Percentiles rank a stretch among this genome's conserved stretches.
phyloP scores from a whole-genome alignment of 2,888 invertebrate genomes.

The Phortica magna region DNA sequence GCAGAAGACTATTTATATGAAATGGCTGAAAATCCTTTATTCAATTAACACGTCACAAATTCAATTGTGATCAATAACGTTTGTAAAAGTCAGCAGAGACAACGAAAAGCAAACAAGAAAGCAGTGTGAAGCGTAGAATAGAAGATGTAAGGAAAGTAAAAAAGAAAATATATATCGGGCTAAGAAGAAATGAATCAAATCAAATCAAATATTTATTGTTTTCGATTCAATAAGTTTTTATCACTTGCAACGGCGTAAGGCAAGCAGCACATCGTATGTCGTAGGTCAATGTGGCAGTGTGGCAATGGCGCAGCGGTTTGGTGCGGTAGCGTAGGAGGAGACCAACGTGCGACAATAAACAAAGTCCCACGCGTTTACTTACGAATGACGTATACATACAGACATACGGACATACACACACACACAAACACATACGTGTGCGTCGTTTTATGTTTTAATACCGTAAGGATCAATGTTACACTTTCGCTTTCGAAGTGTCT shows the following conservation, averaged over 20 bases:
- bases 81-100: conserved; percentile 30
- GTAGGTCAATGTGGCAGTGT: background rate
- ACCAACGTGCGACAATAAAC: conserved; percentile 49
- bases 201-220: conserved; percentile 71
- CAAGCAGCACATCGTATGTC: background rate
- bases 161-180: conserved; percentile 4
- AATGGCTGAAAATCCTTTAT: conserved; percentile 38
- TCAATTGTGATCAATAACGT: conserved; percentile 62
- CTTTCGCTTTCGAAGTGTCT: conserved; percentile 15
- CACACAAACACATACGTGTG: too few relatives aligned
- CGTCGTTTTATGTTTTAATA: conserved; percentile 16
- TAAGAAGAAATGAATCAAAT: conserved; percentile 57
- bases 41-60: conserved; percentile 62
- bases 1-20: background rate
- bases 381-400: background rate
- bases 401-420: too few relatives aligned
- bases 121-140: background rate
- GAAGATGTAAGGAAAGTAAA: background rate
- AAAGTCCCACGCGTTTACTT: conserved; percentile 24
- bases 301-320: background rate
- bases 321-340: background rate
- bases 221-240: conserved; percentile 71
- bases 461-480: conserved; percentile 24
- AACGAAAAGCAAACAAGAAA: conserved; percentile 9
- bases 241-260: conserved; percentile 55